Evolutionary conservation across 2,113 vertebrate species (phyloP).

Genomic region (human): GRCh38 chr17:52940001-52940500

Average conservation of each 20-base stretch:
- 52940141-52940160: not conserved
- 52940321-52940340: not conserved
- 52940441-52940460: not conserved
- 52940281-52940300: not conserved
- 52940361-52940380: not conserved
- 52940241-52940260: not conserved
- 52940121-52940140: not conserved
- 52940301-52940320: not conserved
- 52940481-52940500: not conserved
- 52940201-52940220: not conserved
- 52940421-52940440: not conserved
- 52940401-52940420: not conserved
- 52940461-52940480: not conserved
- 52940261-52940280: not conserved
- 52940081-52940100: not conserved
- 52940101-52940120: not conserved
- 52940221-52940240: not conserved
- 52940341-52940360: not conserved
- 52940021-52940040: not conserved
- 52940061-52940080: not conserved
- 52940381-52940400: not conserved
- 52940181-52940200: not conserved
- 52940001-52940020: not conserved
- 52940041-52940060: not conserved
- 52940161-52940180: not conserved